Percentiles rank a stretch among this genome's conserved stretches.
Conservation (phyloP, 2,113 vertebrate species). For the Motacilla tschutschensis region DNA sequence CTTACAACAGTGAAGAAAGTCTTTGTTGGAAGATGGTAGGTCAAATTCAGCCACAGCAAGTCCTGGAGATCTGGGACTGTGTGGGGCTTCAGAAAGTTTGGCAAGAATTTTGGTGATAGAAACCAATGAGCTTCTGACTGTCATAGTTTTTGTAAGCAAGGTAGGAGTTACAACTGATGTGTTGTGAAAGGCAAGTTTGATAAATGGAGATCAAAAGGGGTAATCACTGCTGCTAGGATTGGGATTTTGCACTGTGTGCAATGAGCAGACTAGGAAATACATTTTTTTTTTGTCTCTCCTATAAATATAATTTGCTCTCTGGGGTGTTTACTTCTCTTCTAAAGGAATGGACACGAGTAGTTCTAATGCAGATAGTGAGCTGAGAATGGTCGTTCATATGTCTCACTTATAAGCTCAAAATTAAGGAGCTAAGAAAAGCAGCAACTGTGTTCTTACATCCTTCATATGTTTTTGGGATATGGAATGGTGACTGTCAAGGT, state of each 20-base stretch:
- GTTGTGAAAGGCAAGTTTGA: neutral
- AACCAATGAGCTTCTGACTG: neutral
- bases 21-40: neutral
- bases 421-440: neutral
- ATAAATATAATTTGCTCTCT: neutral
- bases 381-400: neutral
- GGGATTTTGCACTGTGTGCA: neutral
- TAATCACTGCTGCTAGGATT: neutral
- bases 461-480: rapidly evolving
- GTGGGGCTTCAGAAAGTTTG: neutral
- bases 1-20: neutral
- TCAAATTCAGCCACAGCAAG: neutral
- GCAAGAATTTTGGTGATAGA: neutral
- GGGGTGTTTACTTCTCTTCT: neutral
- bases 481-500: neutral
- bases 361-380: neutral
- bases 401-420: neutral
- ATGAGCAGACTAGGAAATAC: neutral
- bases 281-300: neutral
- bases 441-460: neutral
- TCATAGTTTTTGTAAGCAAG: neutral
- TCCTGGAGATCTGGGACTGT: neutral
- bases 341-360: neutral
- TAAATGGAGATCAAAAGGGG: neutral
- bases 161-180: neutral